Conservation (phyloP, 2,888 invertebrate species). For the Drosophila merina region DNA sequence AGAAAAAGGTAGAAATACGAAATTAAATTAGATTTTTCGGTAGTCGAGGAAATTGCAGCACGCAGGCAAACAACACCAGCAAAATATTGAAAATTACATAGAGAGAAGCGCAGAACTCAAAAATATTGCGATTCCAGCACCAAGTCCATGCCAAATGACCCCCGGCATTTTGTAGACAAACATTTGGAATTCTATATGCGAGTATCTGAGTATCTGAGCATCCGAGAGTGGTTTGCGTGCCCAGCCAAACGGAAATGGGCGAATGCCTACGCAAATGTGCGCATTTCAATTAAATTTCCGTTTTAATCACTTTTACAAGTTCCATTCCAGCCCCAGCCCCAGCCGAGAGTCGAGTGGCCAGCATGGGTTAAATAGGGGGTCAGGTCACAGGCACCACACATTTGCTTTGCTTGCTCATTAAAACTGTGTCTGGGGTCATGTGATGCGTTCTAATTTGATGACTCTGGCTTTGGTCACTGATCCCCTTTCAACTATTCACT, state of each 20-base stretch:
- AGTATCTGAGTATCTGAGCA: conserved; percentile 17
- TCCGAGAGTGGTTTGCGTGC: conserved; percentile 49
- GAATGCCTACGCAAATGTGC: conserved; percentile 77
- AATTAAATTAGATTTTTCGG: conserved; percentile 77
- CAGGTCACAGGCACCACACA: neutral
- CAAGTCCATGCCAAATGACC: conserved; percentile 31
- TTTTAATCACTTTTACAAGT: conserved; percentile 78
- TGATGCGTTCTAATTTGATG: conserved; percentile 39
- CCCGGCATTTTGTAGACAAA: conserved; percentile 34
- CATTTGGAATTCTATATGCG: conserved; percentile 37
- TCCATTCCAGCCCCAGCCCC: conserved; percentile 1
- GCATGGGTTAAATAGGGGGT: conserved; percentile 20
- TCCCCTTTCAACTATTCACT: conserved; percentile 5
- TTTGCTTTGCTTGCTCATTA: conserved; percentile 26
- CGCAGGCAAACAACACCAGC: conserved; percentile 59
- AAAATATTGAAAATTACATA: conserved; percentile 52
- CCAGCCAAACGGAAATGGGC: conserved; percentile 55
- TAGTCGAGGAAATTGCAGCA: conserved; percentile 70
- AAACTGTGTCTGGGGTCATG: conserved; percentile 38
- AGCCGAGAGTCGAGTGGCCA: conserved; percentile 1
- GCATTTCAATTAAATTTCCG: conserved; percentile 80
- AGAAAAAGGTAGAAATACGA: conserved; percentile 40
- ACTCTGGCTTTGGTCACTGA: conserved; percentile 8
- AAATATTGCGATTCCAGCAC: conserved; percentile 26
- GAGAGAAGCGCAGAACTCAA: conserved; percentile 26